phyloP scores from a whole-genome alignment of 2,797 vertebrate species.

The Enteromius afrohamiltoni region DNA sequence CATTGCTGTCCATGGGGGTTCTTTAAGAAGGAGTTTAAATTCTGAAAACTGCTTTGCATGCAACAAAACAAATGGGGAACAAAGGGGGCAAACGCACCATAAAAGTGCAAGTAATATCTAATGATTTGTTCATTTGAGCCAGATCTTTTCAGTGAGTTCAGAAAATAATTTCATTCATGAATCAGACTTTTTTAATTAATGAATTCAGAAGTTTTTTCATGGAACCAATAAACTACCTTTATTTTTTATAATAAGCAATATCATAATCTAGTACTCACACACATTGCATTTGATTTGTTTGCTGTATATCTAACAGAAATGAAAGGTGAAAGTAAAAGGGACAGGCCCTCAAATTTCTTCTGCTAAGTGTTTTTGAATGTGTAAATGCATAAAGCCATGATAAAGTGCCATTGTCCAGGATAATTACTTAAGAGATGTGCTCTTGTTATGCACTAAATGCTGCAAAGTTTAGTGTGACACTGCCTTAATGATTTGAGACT shows the following conservation, averaged over 20 bases:
- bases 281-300: background rate
- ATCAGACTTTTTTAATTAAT: background rate
- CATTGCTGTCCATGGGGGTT: background rate
- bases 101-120: background rate
- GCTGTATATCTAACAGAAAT: background rate
- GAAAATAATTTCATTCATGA: background rate
- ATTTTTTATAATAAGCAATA: background rate
- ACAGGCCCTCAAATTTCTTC: slow-evolving; percentile 59
- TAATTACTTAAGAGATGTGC: slow-evolving; percentile 81
- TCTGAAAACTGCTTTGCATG: background rate
- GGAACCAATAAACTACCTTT: background rate
- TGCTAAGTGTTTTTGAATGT: slow-evolving; percentile 62
- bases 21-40: background rate
- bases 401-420: slow-evolving; percentile 66
- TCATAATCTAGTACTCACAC: background rate
- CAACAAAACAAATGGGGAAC: background rate
- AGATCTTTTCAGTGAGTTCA: background rate
- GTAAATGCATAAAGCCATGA: slow-evolving; percentile 67
- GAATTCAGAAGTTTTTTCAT: background rate
- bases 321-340: slow-evolving; percentile 13
- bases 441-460: slow-evolving; percentile 81
- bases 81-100: background rate
- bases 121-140: background rate
- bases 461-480: slow-evolving; percentile 76
- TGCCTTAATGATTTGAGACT: slow-evolving; percentile 87